Percentiles rank a stretch among this genome's conserved stretches.
Conservation (phyloP, 2,113 vertebrate genomes). For the Chamaea fasciata region DNA sequence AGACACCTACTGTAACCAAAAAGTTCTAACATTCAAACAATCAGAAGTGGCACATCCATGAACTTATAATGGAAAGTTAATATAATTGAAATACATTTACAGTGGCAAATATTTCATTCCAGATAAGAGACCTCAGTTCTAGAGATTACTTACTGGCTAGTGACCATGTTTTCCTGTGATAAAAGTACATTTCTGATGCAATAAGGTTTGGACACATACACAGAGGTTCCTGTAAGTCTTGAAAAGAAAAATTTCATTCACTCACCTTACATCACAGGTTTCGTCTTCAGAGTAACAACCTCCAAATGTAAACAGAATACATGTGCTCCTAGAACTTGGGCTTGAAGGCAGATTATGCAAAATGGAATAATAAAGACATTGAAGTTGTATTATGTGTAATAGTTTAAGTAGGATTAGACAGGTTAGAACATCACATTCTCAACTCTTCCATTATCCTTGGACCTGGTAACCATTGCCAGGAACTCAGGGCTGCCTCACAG, state of each 20-base stretch:
- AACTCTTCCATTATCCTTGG: neutral
- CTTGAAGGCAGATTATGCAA: neutral
- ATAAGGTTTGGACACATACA: neutral
- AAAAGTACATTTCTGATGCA: neutral
- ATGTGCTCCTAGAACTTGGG: neutral
- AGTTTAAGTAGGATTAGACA: neutral
- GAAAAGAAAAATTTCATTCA: neutral
- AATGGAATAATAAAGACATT: neutral
- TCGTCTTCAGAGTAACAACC: rapidly evolving
- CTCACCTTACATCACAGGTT: neutral
- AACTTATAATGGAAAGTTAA: neutral
- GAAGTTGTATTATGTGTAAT: neutral
- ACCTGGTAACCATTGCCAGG: neutral
- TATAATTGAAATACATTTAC: neutral
- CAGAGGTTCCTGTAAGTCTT: neutral
- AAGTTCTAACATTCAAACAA: neutral
- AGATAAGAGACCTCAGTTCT: neutral
- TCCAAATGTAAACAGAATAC: neutral
- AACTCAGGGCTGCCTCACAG: neutral
- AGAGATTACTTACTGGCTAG: neutral
- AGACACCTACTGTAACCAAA: neutral
- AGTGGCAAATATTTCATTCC: neutral
- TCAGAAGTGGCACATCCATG: neutral
- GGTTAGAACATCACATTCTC: neutral
- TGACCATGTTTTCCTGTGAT: neutral